Percentiles rank a stretch among this genome's conserved stretches.
Evolutionary conservation across 2,113 vertebrate genomes (phyloP).

Genomic region (Meles meles): DNA sequence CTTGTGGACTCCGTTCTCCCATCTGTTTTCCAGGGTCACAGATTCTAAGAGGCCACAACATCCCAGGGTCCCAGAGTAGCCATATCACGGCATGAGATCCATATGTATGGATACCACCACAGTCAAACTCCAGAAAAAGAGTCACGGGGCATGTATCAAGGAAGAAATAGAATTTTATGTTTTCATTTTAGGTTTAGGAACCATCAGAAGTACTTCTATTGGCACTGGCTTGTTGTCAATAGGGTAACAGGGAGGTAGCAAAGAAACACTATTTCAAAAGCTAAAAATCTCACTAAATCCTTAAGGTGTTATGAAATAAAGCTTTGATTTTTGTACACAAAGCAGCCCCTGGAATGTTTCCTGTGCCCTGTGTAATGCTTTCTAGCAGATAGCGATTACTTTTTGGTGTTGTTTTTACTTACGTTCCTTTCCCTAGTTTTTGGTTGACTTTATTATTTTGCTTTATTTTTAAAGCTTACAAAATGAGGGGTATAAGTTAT

Average conservation of each 20-base stretch:
- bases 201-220: not conserved
- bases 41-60: not conserved
- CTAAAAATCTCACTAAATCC: not conserved
- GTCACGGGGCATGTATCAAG: not conserved
- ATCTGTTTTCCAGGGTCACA: not conserved
- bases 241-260: not conserved
- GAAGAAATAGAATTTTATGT: not conserved
- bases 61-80: not conserved
- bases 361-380: not conserved
- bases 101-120: not conserved
- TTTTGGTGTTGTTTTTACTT: not conserved
- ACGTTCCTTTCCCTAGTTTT: not conserved
- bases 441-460: not conserved
- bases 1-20: not conserved
- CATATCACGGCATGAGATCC: not conserved
- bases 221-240: not conserved
- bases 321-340: not conserved
- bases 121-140: not conserved
- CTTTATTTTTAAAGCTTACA: not conserved
- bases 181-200: not conserved
- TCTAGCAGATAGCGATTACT: not conserved
- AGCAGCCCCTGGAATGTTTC: not conserved
- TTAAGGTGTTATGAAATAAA: not conserved
- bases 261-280: not conserved
- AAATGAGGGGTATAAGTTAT: not conserved